These are phyloP conservation scores for Metellina segmentata DNA, from an alignment of 2,888 invertebrate genomes.

Conservation along the genomic window DNA sequence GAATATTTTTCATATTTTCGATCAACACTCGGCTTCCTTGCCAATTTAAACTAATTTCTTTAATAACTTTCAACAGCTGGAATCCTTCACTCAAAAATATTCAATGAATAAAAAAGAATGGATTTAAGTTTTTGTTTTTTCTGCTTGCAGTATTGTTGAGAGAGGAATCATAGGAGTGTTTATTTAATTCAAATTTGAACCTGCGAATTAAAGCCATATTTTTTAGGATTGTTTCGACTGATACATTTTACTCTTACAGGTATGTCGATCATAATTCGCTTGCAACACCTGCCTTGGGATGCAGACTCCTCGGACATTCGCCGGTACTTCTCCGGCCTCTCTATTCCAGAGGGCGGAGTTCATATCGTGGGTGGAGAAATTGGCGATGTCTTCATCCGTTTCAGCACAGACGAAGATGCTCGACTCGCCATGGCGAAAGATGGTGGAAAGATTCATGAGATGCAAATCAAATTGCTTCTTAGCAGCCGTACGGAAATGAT, in stretches of 20 bases:
- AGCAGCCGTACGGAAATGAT: constrained; percentile 98
- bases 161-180: too few species aligned
- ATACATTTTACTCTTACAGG: constrained; percentile 78
- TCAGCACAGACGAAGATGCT: constrained; percentile 99
- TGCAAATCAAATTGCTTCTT: constrained; percentile 92
- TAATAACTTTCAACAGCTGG: too few species aligned
- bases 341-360: constrained; percentile 99
- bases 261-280: constrained; percentile 99
- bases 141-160: too few species aligned
- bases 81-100: too few species aligned
- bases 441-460: constrained; percentile 93
- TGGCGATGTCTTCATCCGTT: constrained; percentile 99
- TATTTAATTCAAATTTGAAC: too few species aligned
- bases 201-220: not conserved
- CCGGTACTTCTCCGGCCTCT: constrained; percentile 96
- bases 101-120: too few species aligned
- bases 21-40: too few species aligned
- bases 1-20: too few species aligned
- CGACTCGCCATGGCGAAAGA: constrained; percentile 96
- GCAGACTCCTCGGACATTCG: constrained; percentile 99
- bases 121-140: too few species aligned
- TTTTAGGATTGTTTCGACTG: not conserved
- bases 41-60: too few species aligned
- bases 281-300: constrained; percentile 99
- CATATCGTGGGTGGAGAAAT: constrained; percentile 99